A percentile compares a stretch with the other conserved stretches of the same genome.
phyloP scores from a whole-genome alignment of 2,888 invertebrate genomes.

The Metallyticus violacea region DNA sequence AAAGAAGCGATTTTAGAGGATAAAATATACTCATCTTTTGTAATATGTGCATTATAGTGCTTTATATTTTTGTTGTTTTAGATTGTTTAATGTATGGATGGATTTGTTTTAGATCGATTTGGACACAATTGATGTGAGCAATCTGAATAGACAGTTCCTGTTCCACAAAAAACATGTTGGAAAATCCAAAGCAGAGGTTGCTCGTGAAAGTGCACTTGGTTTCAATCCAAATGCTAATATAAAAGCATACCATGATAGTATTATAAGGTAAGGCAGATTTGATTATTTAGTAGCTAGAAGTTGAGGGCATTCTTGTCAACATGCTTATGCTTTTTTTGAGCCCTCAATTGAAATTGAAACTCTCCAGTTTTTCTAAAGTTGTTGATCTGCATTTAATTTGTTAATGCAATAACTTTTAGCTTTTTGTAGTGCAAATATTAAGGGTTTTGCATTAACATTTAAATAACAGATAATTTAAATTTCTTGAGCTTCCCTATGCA shows the following conservation, averaged over 20 bases:
- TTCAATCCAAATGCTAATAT: conserved; percentile 90
- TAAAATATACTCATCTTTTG: not conserved
- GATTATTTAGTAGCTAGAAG: not conserved
- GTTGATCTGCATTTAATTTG: no score
- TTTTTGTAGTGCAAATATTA: no score
- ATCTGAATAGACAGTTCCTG: conserved; percentile 97
- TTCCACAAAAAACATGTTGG: conserved; percentile 98
- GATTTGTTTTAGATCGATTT: conserved; percentile 65
- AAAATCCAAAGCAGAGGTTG: conserved; percentile 92
- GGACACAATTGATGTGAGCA: conserved; percentile 99
- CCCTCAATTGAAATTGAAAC: no score
- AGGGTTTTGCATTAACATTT: no score
- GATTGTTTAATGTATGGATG: not conserved
- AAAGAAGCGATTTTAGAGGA: not conserved
- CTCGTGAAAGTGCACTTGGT: conserved; percentile 80
- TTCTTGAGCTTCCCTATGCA: no score
- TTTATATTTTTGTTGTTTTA: not conserved
- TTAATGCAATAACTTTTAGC: no score
- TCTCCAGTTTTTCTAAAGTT: no score
- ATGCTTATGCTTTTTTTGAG: no score
- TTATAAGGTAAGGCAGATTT: conserved; percentile 69
- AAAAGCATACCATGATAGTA: conserved; percentile 87
- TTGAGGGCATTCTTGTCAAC: no score
- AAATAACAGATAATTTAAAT: no score
- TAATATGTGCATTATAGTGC: not conserved